Conservation (phyloP, 2,797 vertebrate genomes). For the Chrosomus eos region DNA sequence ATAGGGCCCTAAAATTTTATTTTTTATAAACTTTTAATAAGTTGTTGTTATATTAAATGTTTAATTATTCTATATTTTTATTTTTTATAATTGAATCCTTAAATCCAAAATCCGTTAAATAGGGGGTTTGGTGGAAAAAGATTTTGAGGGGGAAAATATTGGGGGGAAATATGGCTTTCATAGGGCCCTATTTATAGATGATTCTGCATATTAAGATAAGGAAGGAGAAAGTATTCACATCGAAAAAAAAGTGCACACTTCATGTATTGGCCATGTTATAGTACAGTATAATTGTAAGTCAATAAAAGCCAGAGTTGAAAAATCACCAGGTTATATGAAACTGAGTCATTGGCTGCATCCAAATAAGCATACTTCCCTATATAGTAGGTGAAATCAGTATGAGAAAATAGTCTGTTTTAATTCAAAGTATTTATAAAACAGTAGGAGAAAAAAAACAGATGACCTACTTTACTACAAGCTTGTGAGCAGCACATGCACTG, state of each 20-base stretch:
- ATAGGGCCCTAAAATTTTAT: neutral
- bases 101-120: neutral
- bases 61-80: neutral
- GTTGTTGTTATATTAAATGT: neutral
- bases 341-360: neutral
- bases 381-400: neutral
- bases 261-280: neutral
- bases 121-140: too few relatives aligned
- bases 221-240: neutral
- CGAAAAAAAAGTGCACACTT: neutral
- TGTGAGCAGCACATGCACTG: neutral
- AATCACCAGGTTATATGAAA: neutral
- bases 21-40: neutral
- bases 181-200: neutral
- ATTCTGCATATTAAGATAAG: neutral
- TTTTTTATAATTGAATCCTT: neutral
- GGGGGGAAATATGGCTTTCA: neutral
- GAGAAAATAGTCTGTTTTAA: neutral
- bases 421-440: neutral
- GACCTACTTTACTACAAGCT: neutral
- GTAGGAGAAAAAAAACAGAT: neutral
- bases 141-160: too few relatives aligned
- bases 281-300: neutral
- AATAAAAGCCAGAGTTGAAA: slow-evolving; percentile 3
- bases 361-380: neutral